Conservation (phyloP, 2,888 invertebrate genomes). For the Tinea semifulvella region DNA sequence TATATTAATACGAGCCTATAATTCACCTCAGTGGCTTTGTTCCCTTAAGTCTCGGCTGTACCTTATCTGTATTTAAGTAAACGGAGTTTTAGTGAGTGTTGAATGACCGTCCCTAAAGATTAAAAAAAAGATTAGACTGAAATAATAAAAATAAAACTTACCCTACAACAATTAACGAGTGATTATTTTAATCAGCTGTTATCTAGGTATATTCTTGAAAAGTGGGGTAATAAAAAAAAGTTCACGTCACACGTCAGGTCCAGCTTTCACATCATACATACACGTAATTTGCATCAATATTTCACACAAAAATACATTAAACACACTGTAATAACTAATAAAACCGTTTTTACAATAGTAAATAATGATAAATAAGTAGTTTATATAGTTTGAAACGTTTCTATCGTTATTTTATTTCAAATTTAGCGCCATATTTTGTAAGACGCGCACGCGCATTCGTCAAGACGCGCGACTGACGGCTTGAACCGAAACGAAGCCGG, state of each 20-base stretch:
- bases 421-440: neutral
- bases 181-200: constrained; percentile 2
- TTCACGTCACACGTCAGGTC: constrained; percentile 2
- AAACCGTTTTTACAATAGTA: neutral
- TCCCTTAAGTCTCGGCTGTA: too few species aligned
- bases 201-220: neutral
- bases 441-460: constrained; percentile 1
- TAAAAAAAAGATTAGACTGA: too few species aligned
- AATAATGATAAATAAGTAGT: neutral
- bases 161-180: too few species aligned
- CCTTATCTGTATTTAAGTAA: too few species aligned
- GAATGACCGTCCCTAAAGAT: too few species aligned
- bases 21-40: too few species aligned
- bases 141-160: too few species aligned
- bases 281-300: neutral
- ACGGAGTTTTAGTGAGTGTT: too few species aligned
- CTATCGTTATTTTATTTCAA: neutral
- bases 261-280: constrained; percentile 9
- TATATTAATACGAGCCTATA: too few species aligned
- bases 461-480: constrained; percentile 36
- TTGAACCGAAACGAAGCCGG: constrained; percentile 33
- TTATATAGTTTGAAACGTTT: neutral
- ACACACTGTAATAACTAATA: neutral
- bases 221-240: constrained; percentile 8
- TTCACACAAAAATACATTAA: neutral